Base-by-base conservation (phyloP, 2,888 invertebrate genomes). In the Dione juno region DNA sequence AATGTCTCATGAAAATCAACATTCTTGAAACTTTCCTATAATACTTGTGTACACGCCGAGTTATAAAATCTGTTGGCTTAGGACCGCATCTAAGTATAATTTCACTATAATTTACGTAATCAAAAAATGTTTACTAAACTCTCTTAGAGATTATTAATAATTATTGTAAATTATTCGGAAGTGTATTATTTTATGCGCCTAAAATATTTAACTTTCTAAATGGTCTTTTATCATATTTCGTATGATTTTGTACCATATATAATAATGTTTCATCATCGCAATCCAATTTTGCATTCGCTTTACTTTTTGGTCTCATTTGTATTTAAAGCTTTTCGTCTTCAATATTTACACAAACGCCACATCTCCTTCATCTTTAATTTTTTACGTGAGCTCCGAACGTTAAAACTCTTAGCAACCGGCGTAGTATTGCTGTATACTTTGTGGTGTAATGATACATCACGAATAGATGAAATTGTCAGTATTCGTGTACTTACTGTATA, bases 41-140 rank as follows among this genome's bases (percentile, higher is more conserved):
- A 54, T 54, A 35, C 8, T 35, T 58, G 37, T 41, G 13, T 58
- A 41, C 21, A 58, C 41, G 16, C 7, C 16, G 19, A 50, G 50
- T 66, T 67, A 65, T 73, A 74, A 77, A 74, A 74, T 74, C 68
- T 77, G 78, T 79, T 78, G 75, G 79, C 78, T 78, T 79, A 79
- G 78, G 76, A 74, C 74, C 70, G 54, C 54, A n/a, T 54, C 77
- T 78, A 78, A 78, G 77, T 78, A 78, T 76, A 70, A 77, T 77
- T 80, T 77, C 70, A 77, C 76, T 80, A 76, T 74, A 78, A 80
- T 81, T 80, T 81, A 81, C 79, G 77, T 77, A 76, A 77, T 79
- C 77, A 77, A 68, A 77, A 78, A 80, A 81, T 80, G 78, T 77
- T 78, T 80, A 80, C 78, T 16, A 11, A 57, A 35, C 16, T 16